Base-by-base conservation (phyloP, 1,140 invertebrate species). In the Neoseiulus cucumeris region DNA sequence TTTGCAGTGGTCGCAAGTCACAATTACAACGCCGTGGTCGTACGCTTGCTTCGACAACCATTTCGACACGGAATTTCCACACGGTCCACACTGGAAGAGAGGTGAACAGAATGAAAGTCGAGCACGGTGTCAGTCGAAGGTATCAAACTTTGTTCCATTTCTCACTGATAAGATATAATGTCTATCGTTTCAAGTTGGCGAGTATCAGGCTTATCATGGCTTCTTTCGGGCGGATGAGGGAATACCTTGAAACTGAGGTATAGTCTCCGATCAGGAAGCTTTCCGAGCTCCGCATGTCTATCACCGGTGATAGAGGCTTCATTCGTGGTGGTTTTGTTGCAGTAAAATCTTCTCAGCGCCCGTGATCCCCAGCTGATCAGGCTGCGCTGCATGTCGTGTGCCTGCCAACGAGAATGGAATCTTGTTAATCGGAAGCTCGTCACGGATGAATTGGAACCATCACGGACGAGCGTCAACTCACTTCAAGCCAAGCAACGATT, bases 171-270 rank as follows among this genome's bases (percentile, higher is more conserved):
- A 6, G 4, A 4, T 9, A 9, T 39, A 9, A 39, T 6, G 9
- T 9, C 9, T 39, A 9, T 6, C 33, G 33, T 4, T 6, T 6
- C 33, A 39, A 39, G n/a, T n/a, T 39, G 33, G 33, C 9, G 33
- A n/a, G n/a, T n/a, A n/a, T n/a, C n/a, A n/a, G n/a, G n/a, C n/a
- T n/a, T n/a, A n/a, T n/a, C n/a, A n/a, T n/a, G n/a, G n/a, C n/a
- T n/a, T n/a, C n/a, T n/a, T n/a, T n/a, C n/a, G n/a, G n/a, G n/a
- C n/a, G n/a, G n/a, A n/a, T n/a, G n/a, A n/a, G 33, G 33, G 33
- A 39, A 59, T 59, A 59, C 51, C 33, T 59, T 59, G 33, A 59
- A 17, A 33, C 51, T 25, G 33, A 59, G 51, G 22, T 59, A 59
- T 12, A 59, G 51, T 59, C 51, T 59, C 33, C 51, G 17, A 59